These are phyloP conservation scores for Leucophenga varia DNA, from an alignment of 1,140 invertebrate species.

Conservation along the genomic window DNA sequence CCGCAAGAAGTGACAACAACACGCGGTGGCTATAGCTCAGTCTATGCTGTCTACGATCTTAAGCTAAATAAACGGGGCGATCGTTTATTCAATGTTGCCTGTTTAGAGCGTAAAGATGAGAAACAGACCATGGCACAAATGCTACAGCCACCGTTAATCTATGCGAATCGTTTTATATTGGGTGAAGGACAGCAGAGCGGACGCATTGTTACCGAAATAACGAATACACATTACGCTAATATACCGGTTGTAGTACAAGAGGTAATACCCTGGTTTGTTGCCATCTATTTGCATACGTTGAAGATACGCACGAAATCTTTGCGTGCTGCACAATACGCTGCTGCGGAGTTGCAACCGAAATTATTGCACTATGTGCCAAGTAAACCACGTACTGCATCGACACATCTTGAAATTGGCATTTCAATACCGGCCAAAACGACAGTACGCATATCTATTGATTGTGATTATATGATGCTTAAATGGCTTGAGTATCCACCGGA, in stretches of 20 bases:
- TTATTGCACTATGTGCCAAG: constrained; percentile 75
- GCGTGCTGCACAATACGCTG: constrained; percentile 45
- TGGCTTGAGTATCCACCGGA: constrained; percentile 99
- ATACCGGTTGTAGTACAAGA: constrained; percentile 73
- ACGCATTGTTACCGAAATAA: constrained; percentile 78
- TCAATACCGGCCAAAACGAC: constrained; percentile 76
- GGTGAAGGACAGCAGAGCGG: constrained; percentile 87
- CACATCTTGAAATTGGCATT: constrained; percentile 88
- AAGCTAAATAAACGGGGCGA: constrained; percentile 44
- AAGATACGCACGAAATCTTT: constrained; percentile 55
- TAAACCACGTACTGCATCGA: constrained; percentile 77
- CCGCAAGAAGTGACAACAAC: constrained; percentile 63
- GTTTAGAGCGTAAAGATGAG: constrained; percentile 42
- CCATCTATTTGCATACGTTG: constrained; percentile 88
- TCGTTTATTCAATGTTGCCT: constrained; percentile 70
- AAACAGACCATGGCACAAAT: constrained; percentile 58
- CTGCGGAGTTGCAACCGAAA: constrained; percentile 61
- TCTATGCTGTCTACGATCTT: constrained; percentile 71
- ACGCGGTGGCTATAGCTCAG: constrained; percentile 67
- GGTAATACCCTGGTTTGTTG: constrained; percentile 92
- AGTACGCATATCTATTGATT: constrained; percentile 82
- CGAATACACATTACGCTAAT: constrained; percentile 72
- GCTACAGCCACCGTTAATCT: constrained; percentile 67
- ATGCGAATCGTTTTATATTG: constrained; percentile 79
- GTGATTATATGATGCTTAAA: constrained; percentile 93